Evolutionary conservation across 2,113 vertebrate genomes (phyloP), one percentile per base, ranked within the genome.

Genomic region (Pygathrix nemaeus): DNA sequence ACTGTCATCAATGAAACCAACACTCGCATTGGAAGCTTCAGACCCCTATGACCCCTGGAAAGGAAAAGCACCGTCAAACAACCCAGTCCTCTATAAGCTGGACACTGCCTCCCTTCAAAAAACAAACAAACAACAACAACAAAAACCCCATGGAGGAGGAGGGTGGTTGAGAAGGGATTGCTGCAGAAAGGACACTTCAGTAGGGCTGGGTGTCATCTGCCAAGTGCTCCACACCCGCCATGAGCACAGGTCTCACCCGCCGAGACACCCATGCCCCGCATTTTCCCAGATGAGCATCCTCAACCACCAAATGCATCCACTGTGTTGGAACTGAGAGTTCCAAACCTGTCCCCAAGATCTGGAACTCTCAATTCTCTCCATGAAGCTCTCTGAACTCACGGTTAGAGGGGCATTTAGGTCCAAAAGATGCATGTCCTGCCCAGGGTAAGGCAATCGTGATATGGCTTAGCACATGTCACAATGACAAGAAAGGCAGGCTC

Each of bases 251-350:
- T 40, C 40, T 13, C 5, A 1, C 55, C 23, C 8, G 2, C 59
- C 5, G 1, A 5, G 16, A 30, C 23, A 32, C 5, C 0, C 27
- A 14, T 0, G 5, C 9, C 66, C 52, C 1, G 0, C 5, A 5
- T 59, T 30, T n/a, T 61, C 32, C 80, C 40, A 75, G 52, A 30
- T 11, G 25, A 18, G 12, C 32, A 9, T n/a, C n/a, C 40, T 35
- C 64, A 57, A 18, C 48, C 5, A 1, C 16, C 70, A 21, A 40
- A 12, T 6, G 9, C 20, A 55, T 23, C 82, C 64, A 32, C 8
- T 23, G 43, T 13, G 30, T 32, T 64, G 61, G 27, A 64, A 64
- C 0, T 64, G 27, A 64, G 27, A 64, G 30, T 64, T 64, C 61
- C 27, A 64, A 64, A 32, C 25, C 61, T n/a, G 50, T n/a, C 79